Percentiles rank a stretch among this genome's conserved stretches.
These are phyloP conservation scores for Caenorhabditis imperialis DNA, from an alignment of 2,888 invertebrate genomes.

Conservation along the genomic window DNA sequence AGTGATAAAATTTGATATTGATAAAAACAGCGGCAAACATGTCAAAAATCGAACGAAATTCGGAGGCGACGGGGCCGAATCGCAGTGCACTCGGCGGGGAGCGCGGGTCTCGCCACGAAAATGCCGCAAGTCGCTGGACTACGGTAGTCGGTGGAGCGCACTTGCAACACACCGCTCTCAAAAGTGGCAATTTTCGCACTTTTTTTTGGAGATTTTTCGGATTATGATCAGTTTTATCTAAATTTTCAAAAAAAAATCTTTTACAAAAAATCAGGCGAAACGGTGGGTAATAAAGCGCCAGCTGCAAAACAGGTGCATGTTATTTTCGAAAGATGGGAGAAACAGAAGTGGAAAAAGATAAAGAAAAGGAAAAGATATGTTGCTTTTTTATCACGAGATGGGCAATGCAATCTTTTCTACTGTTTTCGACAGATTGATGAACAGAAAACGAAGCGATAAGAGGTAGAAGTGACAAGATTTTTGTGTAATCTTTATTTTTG, in stretches of 20 bases:
- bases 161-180: slow-evolving; percentile 3
- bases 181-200: not conserved
- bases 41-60: slow-evolving; percentile 49
- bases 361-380: no score
- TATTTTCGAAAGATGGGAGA: no score
- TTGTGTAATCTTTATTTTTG: no score
- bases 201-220: not conserved
- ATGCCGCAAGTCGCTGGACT: slow-evolving; percentile 9
- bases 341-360: slow-evolving; percentile 2
- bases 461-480: no score
- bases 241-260: slow-evolving; percentile 15
- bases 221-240: not conserved
- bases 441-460: no score
- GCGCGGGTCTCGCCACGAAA: slow-evolving; percentile 41
- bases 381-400: no score
- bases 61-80: slow-evolving; percentile 42
- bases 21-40: slow-evolving; percentile 46
- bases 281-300: no score
- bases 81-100: slow-evolving; percentile 4
- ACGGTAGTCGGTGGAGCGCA: slow-evolving; percentile 39
- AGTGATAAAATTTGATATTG: slow-evolving; percentile 32
- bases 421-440: no score
- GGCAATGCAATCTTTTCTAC: no score
- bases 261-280: slow-evolving; percentile 1
- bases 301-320: no score